Evolutionary conservation across 1,140 invertebrate species (phyloP).

Genomic region (Dolichoris vasculosae): DNA sequence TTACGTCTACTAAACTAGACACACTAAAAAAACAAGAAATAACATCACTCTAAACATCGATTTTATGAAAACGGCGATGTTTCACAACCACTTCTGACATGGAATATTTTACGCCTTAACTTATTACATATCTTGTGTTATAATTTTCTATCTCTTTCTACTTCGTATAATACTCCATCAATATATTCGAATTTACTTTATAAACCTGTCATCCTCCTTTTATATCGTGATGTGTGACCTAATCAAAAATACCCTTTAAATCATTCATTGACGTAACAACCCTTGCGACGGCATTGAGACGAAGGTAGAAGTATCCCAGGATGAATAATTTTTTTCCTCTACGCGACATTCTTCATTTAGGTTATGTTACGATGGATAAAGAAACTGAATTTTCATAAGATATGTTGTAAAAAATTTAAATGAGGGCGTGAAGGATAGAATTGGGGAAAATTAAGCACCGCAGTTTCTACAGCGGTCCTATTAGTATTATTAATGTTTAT

Average conservation of each 20-base stretch:
- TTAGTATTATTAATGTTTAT: background rate
- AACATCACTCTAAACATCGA: no score
- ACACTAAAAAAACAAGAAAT: no score
- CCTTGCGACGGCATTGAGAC: background rate
- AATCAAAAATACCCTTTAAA: background rate
- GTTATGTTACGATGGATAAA: background rate
- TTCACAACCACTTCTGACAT: background rate
- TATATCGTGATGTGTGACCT: background rate
- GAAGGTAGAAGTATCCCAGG: background rate
- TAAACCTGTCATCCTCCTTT: background rate
- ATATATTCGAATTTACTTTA: background rate
- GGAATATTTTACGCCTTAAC: conserved; percentile 8
- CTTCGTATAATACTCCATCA: conserved; percentile 16
- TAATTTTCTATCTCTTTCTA: conserved; percentile 24
- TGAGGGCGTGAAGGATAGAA: background rate
- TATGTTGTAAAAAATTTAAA: background rate
- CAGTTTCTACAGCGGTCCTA: no score
- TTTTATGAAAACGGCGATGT: background rate
- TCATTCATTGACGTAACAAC: background rate
- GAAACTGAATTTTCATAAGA: background rate
- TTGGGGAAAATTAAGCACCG: background rate
- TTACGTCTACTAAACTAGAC: no score
- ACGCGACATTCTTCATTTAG: background rate
- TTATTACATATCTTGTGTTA: background rate
- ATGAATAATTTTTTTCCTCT: background rate